Conservation (phyloP, 35 echinoderm and acorn worm species). For the Ophioderma brevispina region DNA sequence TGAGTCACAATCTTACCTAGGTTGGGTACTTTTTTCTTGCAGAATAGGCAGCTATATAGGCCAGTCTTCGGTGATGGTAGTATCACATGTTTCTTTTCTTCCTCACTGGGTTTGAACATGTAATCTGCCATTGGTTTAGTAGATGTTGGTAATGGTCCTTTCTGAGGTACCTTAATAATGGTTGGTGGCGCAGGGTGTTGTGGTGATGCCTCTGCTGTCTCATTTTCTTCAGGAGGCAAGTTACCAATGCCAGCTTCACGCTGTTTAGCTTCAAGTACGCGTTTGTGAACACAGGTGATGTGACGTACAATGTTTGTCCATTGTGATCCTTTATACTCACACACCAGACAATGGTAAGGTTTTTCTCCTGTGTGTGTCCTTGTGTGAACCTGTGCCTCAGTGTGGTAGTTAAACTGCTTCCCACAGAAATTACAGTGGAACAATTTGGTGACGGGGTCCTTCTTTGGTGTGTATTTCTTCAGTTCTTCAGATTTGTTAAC, state of each 20-base stretch:
- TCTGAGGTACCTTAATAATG: too few species aligned
- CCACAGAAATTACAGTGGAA: slow-evolving; percentile 2
- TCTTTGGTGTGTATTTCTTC: background rate
- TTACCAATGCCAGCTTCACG: background rate
- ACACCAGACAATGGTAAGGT: background rate
- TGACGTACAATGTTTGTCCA: background rate
- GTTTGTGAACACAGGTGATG: background rate
- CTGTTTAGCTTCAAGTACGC: background rate
- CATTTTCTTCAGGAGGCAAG: background rate
- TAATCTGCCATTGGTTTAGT: background rate
- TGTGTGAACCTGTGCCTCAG: background rate
- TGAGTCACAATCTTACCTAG: background rate
- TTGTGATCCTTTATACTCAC: background rate
- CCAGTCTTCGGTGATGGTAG: background rate
- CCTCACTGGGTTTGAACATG: background rate
- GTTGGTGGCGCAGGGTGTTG: too few species aligned
- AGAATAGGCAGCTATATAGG: background rate
- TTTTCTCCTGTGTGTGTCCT: background rate
- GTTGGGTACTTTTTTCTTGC: background rate
- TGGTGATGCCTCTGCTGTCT: background rate
- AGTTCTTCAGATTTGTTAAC: background rate
- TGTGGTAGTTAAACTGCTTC: background rate
- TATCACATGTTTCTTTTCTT: background rate
- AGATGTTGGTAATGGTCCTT: background rate
- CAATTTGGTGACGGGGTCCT: background rate